Conservation (phyloP, 2,797 vertebrate species). For the Poeciliopsis infans region DNA sequence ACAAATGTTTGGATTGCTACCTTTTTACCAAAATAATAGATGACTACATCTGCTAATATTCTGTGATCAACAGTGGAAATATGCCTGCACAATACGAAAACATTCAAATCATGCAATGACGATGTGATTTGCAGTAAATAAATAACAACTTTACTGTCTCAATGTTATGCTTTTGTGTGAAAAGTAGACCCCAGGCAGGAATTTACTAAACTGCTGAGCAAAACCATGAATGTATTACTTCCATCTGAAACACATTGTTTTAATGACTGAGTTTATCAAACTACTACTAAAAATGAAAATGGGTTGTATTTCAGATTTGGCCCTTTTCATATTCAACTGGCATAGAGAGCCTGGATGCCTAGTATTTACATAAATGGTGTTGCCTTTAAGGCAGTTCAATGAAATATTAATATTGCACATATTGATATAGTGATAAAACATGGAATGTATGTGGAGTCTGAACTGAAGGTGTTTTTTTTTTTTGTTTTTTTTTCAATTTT, state of each 20-base stretch:
- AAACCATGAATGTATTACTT: neutral
- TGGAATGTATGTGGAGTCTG: neutral
- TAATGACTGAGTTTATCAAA: neutral
- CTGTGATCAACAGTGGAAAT: neutral
- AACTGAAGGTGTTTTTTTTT: neutral
- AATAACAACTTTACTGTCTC: neutral
- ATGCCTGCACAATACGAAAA: neutral
- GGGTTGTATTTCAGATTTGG: neutral
- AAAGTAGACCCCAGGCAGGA: neutral
- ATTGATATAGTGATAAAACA: neutral
- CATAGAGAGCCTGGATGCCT: neutral
- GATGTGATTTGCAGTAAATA: neutral
- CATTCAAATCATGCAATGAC: neutral
- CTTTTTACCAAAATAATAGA: neutral
- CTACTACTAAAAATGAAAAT: neutral
- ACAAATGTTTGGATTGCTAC: neutral
- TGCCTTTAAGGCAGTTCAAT: neutral
- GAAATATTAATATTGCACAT: neutral
- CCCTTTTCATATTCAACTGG: neutral
- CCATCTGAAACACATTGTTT: neutral
- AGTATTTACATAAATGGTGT: neutral
- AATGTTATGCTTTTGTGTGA: neutral
- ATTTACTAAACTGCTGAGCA: neutral
- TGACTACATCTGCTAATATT: neutral
- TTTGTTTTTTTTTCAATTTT: neutral